phyloP scores from a whole-genome alignment of 2,888 invertebrate genomes.

The Scrobipalpa atriplicella region DNA sequence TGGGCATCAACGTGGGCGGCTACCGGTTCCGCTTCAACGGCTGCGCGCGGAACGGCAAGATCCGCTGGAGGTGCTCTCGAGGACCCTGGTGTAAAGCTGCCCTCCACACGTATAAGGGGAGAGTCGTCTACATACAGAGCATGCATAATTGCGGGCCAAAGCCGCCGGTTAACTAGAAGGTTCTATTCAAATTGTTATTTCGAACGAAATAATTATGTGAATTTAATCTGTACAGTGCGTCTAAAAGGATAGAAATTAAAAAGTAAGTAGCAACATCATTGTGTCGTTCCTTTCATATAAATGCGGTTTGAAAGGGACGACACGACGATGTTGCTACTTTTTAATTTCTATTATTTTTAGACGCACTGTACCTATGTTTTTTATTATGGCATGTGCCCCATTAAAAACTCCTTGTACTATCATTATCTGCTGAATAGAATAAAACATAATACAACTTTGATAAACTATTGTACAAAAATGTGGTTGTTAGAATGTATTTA shows the following conservation, averaged over 20 bases:
- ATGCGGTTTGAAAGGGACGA: no score
- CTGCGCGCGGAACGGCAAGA: constrained; percentile 74
- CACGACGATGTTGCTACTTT: no score
- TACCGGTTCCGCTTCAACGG: constrained; percentile 77
- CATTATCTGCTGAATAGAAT: no score
- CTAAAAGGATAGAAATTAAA: no score
- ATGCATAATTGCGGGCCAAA: constrained; percentile 75
- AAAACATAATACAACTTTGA: background rate
- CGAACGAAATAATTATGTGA: no score
- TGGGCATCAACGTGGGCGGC: constrained; percentile 77
- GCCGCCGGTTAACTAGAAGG: constrained; percentile 49
- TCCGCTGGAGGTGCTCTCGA: constrained; percentile 75
- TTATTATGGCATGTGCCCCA: no score
- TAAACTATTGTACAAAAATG: constrained; percentile 9
- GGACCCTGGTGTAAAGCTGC: constrained; percentile 79
- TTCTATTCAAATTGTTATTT: background rate
- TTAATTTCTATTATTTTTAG: no score
- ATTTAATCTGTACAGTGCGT: no score
- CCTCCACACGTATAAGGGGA: constrained; percentile 71
- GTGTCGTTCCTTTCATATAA: no score
- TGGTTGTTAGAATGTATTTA: constrained; percentile 12
- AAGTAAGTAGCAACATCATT: no score
- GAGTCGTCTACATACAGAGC: constrained; percentile 75
- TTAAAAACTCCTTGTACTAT: no score
- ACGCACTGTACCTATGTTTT: no score